Evolutionary conservation across 2,797 vertebrate genomes (phyloP).

Genomic region (Peromyscus melanophrys): DNA sequence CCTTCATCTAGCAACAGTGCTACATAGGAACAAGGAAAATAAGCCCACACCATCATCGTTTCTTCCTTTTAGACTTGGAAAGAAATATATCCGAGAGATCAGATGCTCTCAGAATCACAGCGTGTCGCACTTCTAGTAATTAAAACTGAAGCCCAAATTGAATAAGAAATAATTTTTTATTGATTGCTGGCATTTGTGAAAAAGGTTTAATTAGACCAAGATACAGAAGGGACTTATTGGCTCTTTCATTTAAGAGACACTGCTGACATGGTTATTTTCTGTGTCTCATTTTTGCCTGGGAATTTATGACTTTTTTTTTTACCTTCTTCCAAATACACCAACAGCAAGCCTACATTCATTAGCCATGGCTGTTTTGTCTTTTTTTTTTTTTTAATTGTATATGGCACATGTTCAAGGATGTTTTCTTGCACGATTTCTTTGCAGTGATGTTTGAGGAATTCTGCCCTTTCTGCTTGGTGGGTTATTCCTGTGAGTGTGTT

Average conservation of each 20-base stretch:
- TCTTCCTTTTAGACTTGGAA: background rate
- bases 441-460: background rate
- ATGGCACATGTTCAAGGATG: background rate
- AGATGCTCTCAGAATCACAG: constrained; percentile 31
- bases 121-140: background rate
- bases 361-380: background rate
- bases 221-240: background rate
- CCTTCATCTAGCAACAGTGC: fast-evolving
- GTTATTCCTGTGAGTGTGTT: fast-evolving
- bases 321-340: background rate
- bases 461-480: background rate
- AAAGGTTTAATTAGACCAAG: constrained; percentile 66
- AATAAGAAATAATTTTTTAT: constrained; percentile 74
- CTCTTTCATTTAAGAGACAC: background rate
- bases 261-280: constrained; percentile 20
- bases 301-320: background rate
- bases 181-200: constrained; percentile 41
- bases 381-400: background rate
- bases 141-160: constrained; percentile 64
- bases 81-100: background rate
- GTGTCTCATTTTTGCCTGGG: constrained; percentile 9
- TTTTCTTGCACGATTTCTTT: background rate
- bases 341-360: background rate
- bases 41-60: fast-evolving
- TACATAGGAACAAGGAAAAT: fast-evolving